Conservation (phyloP, 2,888 invertebrate genomes). For the Clepsis dumicolana region DNA sequence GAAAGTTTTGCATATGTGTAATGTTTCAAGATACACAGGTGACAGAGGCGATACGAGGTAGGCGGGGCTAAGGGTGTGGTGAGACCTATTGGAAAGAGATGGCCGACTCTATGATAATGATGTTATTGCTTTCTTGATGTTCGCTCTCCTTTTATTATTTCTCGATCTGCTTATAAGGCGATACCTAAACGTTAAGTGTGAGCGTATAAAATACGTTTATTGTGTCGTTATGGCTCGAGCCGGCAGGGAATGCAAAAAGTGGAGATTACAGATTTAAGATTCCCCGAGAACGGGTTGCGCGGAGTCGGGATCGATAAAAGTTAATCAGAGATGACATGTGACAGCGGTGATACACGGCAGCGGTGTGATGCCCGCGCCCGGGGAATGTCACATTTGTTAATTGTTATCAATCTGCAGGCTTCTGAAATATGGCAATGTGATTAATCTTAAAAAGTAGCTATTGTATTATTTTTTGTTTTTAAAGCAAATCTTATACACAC, state of each 20-base stretch:
- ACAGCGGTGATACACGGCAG: slow-evolving; percentile 52
- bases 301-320: slow-evolving; percentile 62
- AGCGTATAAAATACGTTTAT: slow-evolving; percentile 84
- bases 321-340: slow-evolving; percentile 67
- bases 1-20: slow-evolving; percentile 86
- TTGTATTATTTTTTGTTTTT: too few species aligned
- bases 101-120: slow-evolving; percentile 85
- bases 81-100: slow-evolving; percentile 85
- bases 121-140: slow-evolving; percentile 86
- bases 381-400: slow-evolving; percentile 33
- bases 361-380: slow-evolving; percentile 37
- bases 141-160: slow-evolving; percentile 83
- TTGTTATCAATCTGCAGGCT: slow-evolving; percentile 17
- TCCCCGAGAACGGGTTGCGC: slow-evolving; percentile 62
- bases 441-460: not conserved
- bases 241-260: slow-evolving; percentile 78
- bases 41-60: slow-evolving; percentile 82
- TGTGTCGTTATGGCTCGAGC: slow-evolving; percentile 76
- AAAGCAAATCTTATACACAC: too few species aligned
- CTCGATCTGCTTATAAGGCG: slow-evolving; percentile 85
- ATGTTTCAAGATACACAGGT: slow-evolving; percentile 86
- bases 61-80: slow-evolving; percentile 82
- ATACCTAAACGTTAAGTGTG: slow-evolving; percentile 82
- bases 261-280: slow-evolving; percentile 79
- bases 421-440: not conserved